phyloP scores from a whole-genome alignment of 2,113 vertebrate species.

The Oostethus manadensis region DNA sequence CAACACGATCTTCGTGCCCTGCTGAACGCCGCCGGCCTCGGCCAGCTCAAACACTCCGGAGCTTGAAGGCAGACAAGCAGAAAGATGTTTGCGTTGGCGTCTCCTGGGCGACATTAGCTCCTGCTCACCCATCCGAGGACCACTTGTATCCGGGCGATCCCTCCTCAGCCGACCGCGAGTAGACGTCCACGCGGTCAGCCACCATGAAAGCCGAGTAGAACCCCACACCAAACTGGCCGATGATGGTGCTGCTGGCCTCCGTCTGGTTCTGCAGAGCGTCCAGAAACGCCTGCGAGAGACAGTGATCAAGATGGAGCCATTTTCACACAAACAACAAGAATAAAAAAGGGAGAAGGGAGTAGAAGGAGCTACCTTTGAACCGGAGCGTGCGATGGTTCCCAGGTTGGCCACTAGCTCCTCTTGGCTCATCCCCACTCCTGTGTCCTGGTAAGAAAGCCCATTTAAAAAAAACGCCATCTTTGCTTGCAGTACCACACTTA shows the following conservation, averaged over 20 bases:
- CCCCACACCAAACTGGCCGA: constrained; percentile 95
- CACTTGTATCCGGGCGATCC: constrained; percentile 81
- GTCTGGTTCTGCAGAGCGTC: constrained; percentile 85
- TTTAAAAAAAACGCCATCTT: neutral
- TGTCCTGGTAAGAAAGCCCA: constrained; percentile 75
- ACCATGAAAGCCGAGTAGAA: constrained; percentile 99
- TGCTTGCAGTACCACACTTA: constrained; percentile 12
- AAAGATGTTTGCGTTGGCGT: neutral
- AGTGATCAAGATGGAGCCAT: neutral
- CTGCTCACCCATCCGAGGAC: constrained; percentile 88
- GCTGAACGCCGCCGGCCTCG: constrained; percentile 84
- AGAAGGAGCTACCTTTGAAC: constrained; percentile 82
- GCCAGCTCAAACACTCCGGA: constrained; percentile 89
- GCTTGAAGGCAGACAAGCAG: constrained; percentile 56
- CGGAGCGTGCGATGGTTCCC: constrained; percentile 91
- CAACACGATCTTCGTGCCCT: constrained; percentile 91
- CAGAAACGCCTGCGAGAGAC: constrained; percentile 80
- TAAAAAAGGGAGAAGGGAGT: neutral
- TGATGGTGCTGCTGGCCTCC: constrained; percentile 87
- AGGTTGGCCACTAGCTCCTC: constrained; percentile 89
- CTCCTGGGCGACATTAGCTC: neutral
- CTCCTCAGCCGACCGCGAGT: constrained; percentile 72
- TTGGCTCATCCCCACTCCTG: constrained; percentile 89
- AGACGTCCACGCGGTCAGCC: constrained; percentile 86
- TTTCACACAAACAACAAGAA: neutral